These are phyloP conservation scores for Thalpophila matura DNA, from an alignment of 2,888 invertebrate genomes.

Conservation along the genomic window DNA sequence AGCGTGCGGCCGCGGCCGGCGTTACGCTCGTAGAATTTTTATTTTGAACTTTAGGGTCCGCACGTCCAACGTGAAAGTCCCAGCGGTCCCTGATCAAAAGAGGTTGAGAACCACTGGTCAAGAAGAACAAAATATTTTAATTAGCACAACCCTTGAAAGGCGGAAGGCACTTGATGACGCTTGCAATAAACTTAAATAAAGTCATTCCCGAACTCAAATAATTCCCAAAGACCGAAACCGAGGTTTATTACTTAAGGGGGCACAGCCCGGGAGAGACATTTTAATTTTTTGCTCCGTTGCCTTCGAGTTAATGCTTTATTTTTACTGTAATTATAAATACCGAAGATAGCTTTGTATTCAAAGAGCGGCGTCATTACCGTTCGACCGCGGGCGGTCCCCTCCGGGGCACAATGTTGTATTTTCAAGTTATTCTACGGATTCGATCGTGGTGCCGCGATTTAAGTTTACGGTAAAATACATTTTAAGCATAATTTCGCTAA, in stretches of 20 bases:
- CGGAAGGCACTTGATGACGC: slow-evolving; percentile 15
- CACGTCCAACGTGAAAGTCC: too few relatives aligned
- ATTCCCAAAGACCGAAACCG: slow-evolving; percentile 24
- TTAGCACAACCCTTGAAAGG: neutral
- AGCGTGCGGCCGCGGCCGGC: too few relatives aligned
- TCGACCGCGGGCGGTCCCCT: slow-evolving; percentile 36
- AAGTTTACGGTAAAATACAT: too few relatives aligned
- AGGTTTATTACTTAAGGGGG: slow-evolving; percentile 47
- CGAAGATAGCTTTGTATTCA: slow-evolving; percentile 68
- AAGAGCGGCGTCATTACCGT: slow-evolving; percentile 52
- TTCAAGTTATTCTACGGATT: slow-evolving; percentile 19
- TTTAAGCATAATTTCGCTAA: neutral
- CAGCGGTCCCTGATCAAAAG: too few relatives aligned
- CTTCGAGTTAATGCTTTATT: slow-evolving; percentile 76
- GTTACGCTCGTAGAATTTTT: too few relatives aligned
- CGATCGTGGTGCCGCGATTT: neutral
- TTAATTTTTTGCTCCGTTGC: slow-evolving; percentile 87
- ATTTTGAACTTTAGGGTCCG: too few relatives aligned
- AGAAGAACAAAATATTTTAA: too few relatives aligned
- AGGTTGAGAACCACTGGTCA: too few relatives aligned
- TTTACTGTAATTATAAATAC: slow-evolving; percentile 84
- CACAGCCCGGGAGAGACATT: slow-evolving; percentile 67
- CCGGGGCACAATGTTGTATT: slow-evolving; percentile 8
- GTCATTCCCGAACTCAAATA: slow-evolving; percentile 29
- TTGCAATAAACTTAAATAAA: slow-evolving; percentile 43